Conservation (phyloP, 2,113 vertebrate species). For the Eulacestoma nigropectus region DNA sequence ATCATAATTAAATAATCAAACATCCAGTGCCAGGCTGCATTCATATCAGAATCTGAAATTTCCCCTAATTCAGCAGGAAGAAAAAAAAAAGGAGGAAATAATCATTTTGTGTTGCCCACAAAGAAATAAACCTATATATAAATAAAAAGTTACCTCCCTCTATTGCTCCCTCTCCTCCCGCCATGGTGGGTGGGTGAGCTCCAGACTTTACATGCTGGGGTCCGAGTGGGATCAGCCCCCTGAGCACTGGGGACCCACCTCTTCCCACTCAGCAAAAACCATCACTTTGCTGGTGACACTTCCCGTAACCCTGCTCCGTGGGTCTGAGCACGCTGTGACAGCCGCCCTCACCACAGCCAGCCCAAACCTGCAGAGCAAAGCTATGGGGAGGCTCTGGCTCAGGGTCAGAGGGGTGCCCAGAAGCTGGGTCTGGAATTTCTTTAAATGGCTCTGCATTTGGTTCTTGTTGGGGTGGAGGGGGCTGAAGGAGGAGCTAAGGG, state of each 20-base stretch:
- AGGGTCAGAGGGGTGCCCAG: not conserved
- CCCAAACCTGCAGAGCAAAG: not conserved
- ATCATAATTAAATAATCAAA: not conserved
- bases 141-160: not conserved
- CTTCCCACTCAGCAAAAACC: not conserved
- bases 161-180: not conserved
- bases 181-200: fast-evolving
- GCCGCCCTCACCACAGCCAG: not conserved
- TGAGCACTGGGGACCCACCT: not conserved
- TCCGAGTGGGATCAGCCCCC: not conserved
- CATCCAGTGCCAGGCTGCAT: not conserved
- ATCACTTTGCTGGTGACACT: not conserved
- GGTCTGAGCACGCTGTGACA: fast-evolving
- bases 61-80: not conserved
- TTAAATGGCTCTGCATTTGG: not conserved
- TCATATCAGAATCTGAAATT: not conserved
- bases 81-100: not conserved
- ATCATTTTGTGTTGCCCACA: not conserved
- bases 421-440: fast-evolving
- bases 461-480: not conserved
- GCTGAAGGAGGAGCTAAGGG: not conserved
- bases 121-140: not conserved
- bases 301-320: no score
- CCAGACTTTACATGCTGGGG: not conserved
- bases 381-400: fast-evolving